Evolutionary conservation across 2,888 invertebrate genomes (phyloP).

Genomic region (Pomacea canaliculata): DNA sequence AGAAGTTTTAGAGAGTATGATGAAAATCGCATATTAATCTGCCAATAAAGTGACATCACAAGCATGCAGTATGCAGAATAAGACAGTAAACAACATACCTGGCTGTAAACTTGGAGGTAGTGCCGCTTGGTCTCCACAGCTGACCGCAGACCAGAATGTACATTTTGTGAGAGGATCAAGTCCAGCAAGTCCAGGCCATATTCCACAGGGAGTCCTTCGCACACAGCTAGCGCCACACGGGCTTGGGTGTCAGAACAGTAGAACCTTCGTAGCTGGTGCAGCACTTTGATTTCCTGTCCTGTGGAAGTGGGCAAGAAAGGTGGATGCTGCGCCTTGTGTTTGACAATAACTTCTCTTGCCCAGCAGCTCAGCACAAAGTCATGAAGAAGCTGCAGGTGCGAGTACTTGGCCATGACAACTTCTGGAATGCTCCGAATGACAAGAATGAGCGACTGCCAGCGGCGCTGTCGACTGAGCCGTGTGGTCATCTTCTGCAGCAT

Average conservation of each 20-base stretch:
- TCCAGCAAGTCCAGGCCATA: conserved; percentile 57
- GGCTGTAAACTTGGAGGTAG: conserved; percentile 50
- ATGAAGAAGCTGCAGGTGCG: conserved; percentile 48
- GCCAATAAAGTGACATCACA: too few species aligned
- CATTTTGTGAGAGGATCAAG: conserved; percentile 44
- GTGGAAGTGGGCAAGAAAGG: neutral
- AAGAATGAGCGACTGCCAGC: conserved; percentile 52
- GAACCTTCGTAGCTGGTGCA: conserved; percentile 44
- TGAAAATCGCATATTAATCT: too few species aligned
- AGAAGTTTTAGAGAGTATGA: too few species aligned
- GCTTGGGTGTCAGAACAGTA: conserved; percentile 44
- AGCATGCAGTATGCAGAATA: too few species aligned
- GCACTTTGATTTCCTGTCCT: conserved; percentile 23
- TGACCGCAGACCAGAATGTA: conserved; percentile 26
- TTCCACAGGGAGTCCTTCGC: conserved; percentile 51
- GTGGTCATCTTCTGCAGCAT: conserved; percentile 51
- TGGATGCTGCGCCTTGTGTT: neutral
- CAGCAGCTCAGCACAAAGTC: conserved; percentile 58
- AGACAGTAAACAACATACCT: conserved; percentile 41
- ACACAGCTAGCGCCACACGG: conserved; percentile 49
- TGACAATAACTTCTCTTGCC: conserved; percentile 23
- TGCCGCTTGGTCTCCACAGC: conserved; percentile 45
- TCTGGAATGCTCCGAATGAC: conserved; percentile 56
- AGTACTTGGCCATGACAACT: conserved; percentile 39
- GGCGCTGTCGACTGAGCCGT: conserved; percentile 45